Base-by-base conservation (phyloP, 2,888 invertebrate genomes). In the Dicycla oo region DNA sequence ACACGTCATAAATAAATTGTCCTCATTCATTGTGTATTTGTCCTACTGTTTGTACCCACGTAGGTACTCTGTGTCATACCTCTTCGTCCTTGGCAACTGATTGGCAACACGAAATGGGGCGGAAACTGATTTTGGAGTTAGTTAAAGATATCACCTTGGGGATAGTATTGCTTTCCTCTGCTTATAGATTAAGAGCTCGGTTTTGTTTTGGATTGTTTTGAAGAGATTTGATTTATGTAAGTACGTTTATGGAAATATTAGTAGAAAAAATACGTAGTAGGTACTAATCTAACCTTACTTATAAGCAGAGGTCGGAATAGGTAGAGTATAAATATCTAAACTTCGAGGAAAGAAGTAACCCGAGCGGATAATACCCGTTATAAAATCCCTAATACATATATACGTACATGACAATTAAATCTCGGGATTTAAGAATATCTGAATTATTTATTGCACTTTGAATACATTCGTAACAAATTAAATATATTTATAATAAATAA, bases 61-160 rank as follows among this genome's bases (percentile, higher is more conserved):
- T 13, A 18, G 15, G 23, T 20, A 65, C 20, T 23, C 13, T 67
- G 30, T 72, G 51, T 51, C 15, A 49, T 43, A 63, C 47, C 53
- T 40, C 57, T 2, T 62, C 54, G 78, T 70, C 69, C 74, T 66
- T 76, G 78, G 75, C 78, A 86, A 84, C 87, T 90, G 91, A 91
- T 91, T 89, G 88, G 86, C 71, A 85, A 85, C 84, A 78, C 75
- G 83, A 88, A 89, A 90, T 87, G 87, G 84, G 61, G 73, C 82
- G 86, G 87, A 87, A 89, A 90, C 86, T 87, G 88, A 90, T 88
- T 88, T 89, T 83, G 84, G 84, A 88, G 84, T 86, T 88, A 83
- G 85, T 88, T 86, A 88, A 87, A 88, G 87, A 89, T 80, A 77
- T 84, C 75, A 68, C 81, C 81, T 65, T 51, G 69, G 81, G 82